Evolutionary conservation across 2,113 vertebrate species (phyloP).

Genomic region (Excalfactoria chinensis): DNA sequence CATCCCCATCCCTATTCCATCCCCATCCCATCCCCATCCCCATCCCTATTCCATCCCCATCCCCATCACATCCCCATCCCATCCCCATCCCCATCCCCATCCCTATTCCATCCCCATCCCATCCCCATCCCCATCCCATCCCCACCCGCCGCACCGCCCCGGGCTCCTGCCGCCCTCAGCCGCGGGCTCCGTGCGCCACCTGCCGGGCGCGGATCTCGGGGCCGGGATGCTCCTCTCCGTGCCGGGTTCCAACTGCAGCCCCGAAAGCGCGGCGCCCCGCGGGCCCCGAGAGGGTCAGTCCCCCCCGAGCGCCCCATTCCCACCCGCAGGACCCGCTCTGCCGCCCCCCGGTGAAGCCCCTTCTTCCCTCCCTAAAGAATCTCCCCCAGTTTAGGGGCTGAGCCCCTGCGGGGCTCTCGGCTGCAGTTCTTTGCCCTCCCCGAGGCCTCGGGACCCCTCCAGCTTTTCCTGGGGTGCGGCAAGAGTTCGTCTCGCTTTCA

Average conservation of each 20-base stretch:
- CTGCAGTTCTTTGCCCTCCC: background rate
- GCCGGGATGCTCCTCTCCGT: background rate
- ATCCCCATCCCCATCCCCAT: no score
- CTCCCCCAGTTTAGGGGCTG: rapidly evolving
- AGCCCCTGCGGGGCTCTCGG: background rate
- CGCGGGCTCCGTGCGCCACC: background rate
- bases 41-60: background rate
- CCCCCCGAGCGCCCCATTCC: background rate
- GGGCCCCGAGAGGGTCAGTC: rapidly evolving
- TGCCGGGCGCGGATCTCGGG: background rate
- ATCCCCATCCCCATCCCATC: background rate
- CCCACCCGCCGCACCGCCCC: background rate
- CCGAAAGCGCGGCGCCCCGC: background rate
- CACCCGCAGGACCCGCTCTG: background rate
- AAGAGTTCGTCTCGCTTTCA: background rate
- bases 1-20: no score
- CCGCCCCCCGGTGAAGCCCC: rapidly evolving
- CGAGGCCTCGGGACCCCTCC: rapidly evolving
- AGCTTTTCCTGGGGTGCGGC: background rate
- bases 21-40: background rate
- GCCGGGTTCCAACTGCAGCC: background rate
- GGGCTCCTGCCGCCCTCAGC: background rate
- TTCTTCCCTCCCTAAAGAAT: background rate
- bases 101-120: no score
- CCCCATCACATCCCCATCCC: no score